Base-by-base conservation (phyloP, 2,888 invertebrate species). In the Acleris cristana region DNA sequence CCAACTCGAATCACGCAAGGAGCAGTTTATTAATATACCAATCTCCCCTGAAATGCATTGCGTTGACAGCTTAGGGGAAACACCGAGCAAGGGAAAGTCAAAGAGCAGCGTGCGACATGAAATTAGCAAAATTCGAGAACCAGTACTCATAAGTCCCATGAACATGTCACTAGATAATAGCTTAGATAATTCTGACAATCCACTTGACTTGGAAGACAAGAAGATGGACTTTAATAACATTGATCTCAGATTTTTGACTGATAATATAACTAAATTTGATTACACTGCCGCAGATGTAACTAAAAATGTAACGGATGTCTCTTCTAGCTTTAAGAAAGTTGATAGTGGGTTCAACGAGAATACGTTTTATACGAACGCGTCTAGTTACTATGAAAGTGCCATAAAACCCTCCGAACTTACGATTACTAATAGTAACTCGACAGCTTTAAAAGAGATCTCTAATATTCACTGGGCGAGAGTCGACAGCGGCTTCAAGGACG, bases 361-460 rank as follows among this genome's bases (percentile, higher is more conserved):
- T 57, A 90, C 90, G 6, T 90, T 89, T 67, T 90, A 86, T 75
- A 79, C 81, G 8, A 89, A 89, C 72, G 88, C 87, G 51, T 90
- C 90, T 74, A 91, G 92, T 83, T 91, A 91, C 72, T 92, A 92
- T 66, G 90, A 91, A 78, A 90, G 92, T 86, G 90, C 91, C 85
- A 92, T 92, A 88, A 91, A 90, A 79, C 90, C 90, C 45, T 91
- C 91, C n/a, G 92, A 91, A 76, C 73, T 92, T 71, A 92, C 91
- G 26, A 84, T 90, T 54, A 89, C 89, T 30, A 80, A 75, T 68
- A 78, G 72, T 70, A 79, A 73, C 64, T 85, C 86, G 71, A 83
- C 80, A 69, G 88, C 80, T 21, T 79, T 91, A 67, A 90, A 87
- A 75, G 91, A 91, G 75, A 88, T 89, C 70, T 90, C 92, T n/a